Evolutionary conservation across 2,888 invertebrate species (phyloP), one percentile per base, ranked within the genome.

Genomic region (Hoplodrina blanda): DNA sequence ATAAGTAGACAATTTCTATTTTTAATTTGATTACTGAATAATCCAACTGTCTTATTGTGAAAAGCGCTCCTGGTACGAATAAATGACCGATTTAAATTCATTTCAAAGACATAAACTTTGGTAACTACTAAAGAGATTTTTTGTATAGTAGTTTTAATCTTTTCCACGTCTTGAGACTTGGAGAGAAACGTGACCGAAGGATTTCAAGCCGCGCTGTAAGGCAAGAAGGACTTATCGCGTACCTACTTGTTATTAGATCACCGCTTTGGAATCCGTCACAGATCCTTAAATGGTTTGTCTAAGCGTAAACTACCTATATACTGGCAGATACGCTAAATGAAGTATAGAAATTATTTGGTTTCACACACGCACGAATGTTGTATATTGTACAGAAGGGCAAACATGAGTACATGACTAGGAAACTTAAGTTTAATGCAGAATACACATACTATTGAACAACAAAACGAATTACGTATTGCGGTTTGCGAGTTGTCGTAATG

Each of bases 201-300:
- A 86, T 87, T 84, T 82, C 73, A 77, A 82, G 78, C 78, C 68
- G 74, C 60, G 54, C 41, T 64, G 71, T 69, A 73, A 69, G 69
- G 71, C 66, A 73, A 69, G 63, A 72, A 70, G 78, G 78, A 69
- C 70, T 80, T 72, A 74, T 64, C 66, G 69, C 68, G 72, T 72
- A 67, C 46, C 46, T 44, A 46, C 75, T 76, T 80, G 84, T 81
- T 87, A 88, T 90, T 89, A 89, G 88, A 88, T 90, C 89, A 90
- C 82, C 86, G 73, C 76, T 74, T 83, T 77, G 87, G 90, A 85
- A 89, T 88, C 82, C 74, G 83, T 82, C 76, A 82, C 71, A 82
- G 74, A 80, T 76, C 85, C 86, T 80, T 85, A 79, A 83, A 85
- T 80, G 85, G 85, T 64, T 54, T 56, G 59, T 62, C 64, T 69